A percentile compares a stretch with the other conserved stretches of the same genome.
phyloP scores from a whole-genome alignment of 2,888 invertebrate species.

The Ptilodon capucinus region DNA sequence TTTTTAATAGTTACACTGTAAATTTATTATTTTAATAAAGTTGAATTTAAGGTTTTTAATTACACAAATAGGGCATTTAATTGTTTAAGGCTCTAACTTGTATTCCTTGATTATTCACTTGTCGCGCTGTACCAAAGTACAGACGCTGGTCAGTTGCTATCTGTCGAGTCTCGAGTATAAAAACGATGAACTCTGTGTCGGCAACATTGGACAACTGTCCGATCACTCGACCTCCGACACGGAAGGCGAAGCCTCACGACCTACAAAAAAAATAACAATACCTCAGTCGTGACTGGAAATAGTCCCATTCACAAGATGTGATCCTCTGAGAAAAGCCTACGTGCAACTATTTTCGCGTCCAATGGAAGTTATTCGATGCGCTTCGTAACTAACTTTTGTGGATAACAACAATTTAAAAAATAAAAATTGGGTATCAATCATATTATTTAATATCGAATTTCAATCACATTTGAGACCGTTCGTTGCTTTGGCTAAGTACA shows the following conservation, averaged over 20 bases:
- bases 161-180: not conserved
- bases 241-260: conserved; percentile 59
- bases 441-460: no score
- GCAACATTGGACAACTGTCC: conserved; percentile 43
- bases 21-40: no score
- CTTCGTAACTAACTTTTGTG: conserved; percentile 24
- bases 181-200: not conserved
- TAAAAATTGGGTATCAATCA: conserved; percentile 3
- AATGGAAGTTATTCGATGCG: conserved; percentile 27
- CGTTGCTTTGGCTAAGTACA: no score
- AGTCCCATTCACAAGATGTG: conserved; percentile 60
- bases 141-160: no score
- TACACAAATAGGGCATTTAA: no score
- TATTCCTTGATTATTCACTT: no score
- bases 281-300: conserved; percentile 58
- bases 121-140: no score
- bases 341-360: conserved; percentile 65
- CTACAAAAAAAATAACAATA: conserved; percentile 64
- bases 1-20: no score
- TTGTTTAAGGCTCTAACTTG: no score
- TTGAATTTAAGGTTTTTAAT: no score
- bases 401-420: conserved; percentile 27
- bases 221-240: conserved; percentile 67
- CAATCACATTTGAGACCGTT: no score
- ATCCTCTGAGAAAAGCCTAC: conserved; percentile 63